Evolutionary conservation across 2,113 vertebrate species (phyloP).

Genomic region (Psilopsiagon aymara): DNA sequence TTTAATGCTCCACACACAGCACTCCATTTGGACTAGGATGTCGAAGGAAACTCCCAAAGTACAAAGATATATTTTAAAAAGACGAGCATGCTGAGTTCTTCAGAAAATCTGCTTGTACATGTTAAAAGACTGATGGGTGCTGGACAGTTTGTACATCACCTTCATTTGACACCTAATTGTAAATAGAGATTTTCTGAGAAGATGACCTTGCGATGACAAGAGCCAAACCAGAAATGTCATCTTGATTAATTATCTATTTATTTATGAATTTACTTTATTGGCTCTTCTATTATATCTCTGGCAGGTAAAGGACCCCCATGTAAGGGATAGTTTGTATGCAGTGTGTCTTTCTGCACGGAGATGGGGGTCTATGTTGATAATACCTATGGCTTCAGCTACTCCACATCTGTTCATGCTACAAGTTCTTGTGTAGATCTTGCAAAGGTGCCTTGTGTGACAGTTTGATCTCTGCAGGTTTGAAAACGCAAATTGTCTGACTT

Average conservation of each 20-base stretch:
- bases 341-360: not conserved
- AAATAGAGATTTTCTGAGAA: not conserved
- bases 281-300: not conserved
- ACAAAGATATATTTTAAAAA: not conserved
- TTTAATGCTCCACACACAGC: not conserved
- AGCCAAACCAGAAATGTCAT: not conserved
- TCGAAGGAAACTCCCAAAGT: not conserved
- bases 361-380: not conserved
- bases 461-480: not conserved
- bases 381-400: not conserved
- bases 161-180: not conserved
- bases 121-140: not conserved
- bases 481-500: not conserved
- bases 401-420: not conserved
- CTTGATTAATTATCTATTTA: not conserved
- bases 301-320: not conserved
- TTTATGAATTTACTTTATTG: not conserved
- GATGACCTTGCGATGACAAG: not conserved
- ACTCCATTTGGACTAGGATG: not conserved
- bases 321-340: not conserved
- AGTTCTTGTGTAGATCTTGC: not conserved
- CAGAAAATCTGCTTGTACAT: not conserved
- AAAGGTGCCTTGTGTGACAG: not conserved
- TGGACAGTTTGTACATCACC: not conserved
- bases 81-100: not conserved